These are phyloP conservation scores for Leptinotarsa texana DNA, from an alignment of 1,140 invertebrate genomes.

Conservation along the genomic window DNA sequence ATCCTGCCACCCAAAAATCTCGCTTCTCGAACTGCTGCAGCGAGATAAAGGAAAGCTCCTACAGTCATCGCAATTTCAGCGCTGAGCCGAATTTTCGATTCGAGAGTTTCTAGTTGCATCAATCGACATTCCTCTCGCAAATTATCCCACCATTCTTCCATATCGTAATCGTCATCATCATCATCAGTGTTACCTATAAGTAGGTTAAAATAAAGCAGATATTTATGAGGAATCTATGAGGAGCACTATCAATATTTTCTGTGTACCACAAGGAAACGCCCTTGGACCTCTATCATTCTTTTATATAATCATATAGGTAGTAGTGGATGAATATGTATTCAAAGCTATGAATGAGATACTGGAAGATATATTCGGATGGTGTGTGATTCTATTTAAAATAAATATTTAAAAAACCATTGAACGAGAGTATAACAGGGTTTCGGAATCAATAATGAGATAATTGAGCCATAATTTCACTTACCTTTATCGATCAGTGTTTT, in stretches of 20 bases:
- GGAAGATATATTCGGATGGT: too few species aligned
- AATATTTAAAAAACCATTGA: too few species aligned
- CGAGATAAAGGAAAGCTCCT: constrained; percentile 79
- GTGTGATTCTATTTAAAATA: too few species aligned
- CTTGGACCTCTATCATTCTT: too few species aligned
- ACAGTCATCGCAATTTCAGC: constrained; percentile 74
- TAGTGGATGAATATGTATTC: too few species aligned
- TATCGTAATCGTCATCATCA: constrained; percentile 55
- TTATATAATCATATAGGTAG: too few species aligned
- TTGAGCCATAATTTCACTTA: constrained; percentile 9
- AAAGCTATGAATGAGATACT: too few species aligned
- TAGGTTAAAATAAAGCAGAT: background rate
- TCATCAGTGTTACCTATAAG: constrained; percentile 20
- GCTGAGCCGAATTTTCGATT: constrained; percentile 67
- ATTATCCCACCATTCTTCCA: constrained; percentile 71
- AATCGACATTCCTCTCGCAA: constrained; percentile 70
- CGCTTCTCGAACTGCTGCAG: constrained; percentile 78
- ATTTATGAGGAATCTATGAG: too few species aligned
- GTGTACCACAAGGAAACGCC: too few species aligned
- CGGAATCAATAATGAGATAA: too few species aligned
- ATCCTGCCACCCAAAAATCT: constrained; percentile 83
- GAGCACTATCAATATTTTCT: too few species aligned
- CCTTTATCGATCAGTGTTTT: constrained; percentile 12
- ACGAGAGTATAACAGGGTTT: too few species aligned
- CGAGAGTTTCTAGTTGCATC: constrained; percentile 63